phyloP scores from a whole-genome alignment of 2,113 vertebrate genomes.

The Scytalopus superciliaris region DNA sequence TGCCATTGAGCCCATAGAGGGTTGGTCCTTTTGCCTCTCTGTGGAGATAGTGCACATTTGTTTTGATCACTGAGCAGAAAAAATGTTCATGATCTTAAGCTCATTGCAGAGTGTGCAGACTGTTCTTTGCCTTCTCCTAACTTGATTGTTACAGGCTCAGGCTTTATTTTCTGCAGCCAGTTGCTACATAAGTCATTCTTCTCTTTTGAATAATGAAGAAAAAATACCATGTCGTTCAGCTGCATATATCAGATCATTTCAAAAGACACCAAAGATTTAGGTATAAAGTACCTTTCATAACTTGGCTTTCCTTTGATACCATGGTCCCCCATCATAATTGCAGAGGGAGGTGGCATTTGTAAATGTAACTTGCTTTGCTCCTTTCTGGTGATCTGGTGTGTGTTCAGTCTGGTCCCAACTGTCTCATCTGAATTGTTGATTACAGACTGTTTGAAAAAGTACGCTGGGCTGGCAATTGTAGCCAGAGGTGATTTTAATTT shows the following conservation, averaged over 20 bases:
- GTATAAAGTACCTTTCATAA: neutral
- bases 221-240: neutral
- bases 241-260: neutral
- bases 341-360: neutral
- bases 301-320: neutral
- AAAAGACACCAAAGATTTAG: neutral
- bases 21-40: neutral
- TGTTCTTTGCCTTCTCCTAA: neutral
- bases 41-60: neutral
- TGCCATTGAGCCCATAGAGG: neutral
- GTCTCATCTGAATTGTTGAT: neutral
- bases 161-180: neutral
- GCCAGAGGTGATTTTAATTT: neutral
- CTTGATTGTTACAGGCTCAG: neutral
- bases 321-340: neutral
- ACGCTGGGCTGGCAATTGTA: neutral
- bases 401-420: neutral
- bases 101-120: neutral
- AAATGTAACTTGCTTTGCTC: neutral
- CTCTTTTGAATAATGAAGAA: neutral
- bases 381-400: neutral
- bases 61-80: neutral
- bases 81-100: neutral
- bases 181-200: neutral
- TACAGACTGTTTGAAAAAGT: neutral